Base-by-base conservation (phyloP, 2,888 invertebrate species). In the Abrostola triplasia region DNA sequence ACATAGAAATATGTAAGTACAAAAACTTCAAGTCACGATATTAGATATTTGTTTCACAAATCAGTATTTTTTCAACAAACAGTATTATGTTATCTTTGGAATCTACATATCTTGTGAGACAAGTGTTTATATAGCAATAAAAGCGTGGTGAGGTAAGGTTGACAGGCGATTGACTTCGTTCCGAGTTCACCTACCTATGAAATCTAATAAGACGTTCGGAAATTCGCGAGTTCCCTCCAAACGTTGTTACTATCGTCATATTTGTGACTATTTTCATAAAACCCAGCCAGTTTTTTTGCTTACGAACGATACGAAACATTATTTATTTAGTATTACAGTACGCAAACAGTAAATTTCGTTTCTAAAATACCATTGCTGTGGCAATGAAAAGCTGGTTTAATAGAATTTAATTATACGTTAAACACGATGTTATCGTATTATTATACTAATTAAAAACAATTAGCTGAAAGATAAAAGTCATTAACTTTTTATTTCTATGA, bases 171-270 rank as follows among this genome's bases (percentile, higher is more conserved):
- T 65, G 58, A 75, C 71, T 72, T 70, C 64, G 63, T 63, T 58
- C 58, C 59, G 42, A 76, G 77, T 67, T 67, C 67, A 71, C 59
- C 55, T 65, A 66, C 69, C 70, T 65, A 68, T 77, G 75, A 76
- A 81, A 83, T 88, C 83, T 85, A 85, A 85, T 84, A 83, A 84
- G 80, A 78, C 82, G 81, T 70, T 74, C 80, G 87, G 87, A 88
- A 86, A 89, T 89, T 86, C 72, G 77, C 77, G 73, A 81, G 80
- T 84, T 87, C 83, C 85, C 65, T 59, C 67, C 41, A 54, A 72
- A 69, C 7, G 61, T 73, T 67, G 71, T 77, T 76, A 76, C 70
- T 69, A 72, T 54, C 55, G 52, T 61, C 48, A 61, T 48, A 42
- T 59, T 69, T 59, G 56, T 40, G 62, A 73, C 53, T 72, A 68